Evolutionary conservation across 2,888 invertebrate genomes (phyloP), one percentile per base, ranked within the genome.

Genomic region (Ctenicera cuprea): DNA sequence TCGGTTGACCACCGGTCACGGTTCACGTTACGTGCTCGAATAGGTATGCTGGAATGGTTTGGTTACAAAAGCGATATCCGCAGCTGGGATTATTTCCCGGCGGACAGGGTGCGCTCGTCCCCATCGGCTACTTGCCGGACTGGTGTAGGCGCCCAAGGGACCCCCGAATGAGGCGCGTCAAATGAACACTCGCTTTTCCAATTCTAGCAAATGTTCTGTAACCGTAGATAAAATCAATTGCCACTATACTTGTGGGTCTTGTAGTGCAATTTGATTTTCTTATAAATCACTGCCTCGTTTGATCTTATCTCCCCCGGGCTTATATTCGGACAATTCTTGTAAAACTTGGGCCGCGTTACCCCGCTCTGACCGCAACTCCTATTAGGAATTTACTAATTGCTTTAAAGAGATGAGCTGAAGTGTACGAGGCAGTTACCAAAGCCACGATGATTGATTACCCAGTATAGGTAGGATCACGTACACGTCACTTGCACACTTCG

Each of bases 171-270:
- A 76, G 76, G 77, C 76, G 77, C 78, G 77, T 80, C 80, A 79
- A 81, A 80, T 78, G 80, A 80, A 76, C 80, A 76, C 78, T 69
- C 75, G 76, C 77, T 80, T 81, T 82, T 82, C 81, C 83, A 82
- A 83, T 83, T 83, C 78, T 79, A 78, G 77, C 80, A 81, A 84
- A 82, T 81, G 81, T 81, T 80, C 80, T 79, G 80, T 82, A 81
- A 82, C 81, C 80, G 77, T 77, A 82, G 83, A 83, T 83, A 83
- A 82, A 85, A 83, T 84, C 83, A 83, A 84, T 82, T 82, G 82
- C 79, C 81, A 81, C 79, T 83, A 77, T 78, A 80, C 77, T 78
- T 79, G 80, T 78, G 80, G 79, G 80, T 77, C 57, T 79, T 77
- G 77, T 75, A 76, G 78, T 71, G 78, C 79, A 79, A 80, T 80